Base-by-base conservation (phyloP, 2,888 invertebrate genomes). In the Alviniconcha strummeri region DNA sequence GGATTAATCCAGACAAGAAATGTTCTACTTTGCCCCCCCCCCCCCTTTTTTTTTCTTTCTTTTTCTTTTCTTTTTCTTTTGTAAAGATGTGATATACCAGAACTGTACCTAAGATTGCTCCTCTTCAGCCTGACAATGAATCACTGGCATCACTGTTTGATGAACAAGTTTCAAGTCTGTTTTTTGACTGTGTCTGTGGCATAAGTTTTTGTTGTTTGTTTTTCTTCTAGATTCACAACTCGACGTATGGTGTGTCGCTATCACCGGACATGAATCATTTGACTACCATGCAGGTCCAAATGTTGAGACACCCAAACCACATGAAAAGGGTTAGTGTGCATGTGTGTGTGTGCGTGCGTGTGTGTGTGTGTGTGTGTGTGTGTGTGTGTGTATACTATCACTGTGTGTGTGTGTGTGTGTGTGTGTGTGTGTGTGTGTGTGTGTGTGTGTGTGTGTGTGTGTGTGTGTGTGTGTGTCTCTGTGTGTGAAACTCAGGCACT, bases 251-350 rank as follows among this genome's bases (percentile, higher is more conserved):
- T 9, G 89, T 90, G 19, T 85, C 85, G n/a, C 81, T 88, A 0
- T 74, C 84, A 13, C 83, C 89, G n/a, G 88, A 90, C 52, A 86
- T 86, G 83, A 87, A 87, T 60, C 92, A 92, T 84, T 87, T 93
- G 13, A 89, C 91, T 36, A 87, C 89, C 15, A 79, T 92, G 81
- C 92, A 93, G 84, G 90, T 91, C 5, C 87, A 91, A 78, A 83
- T 92, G 77, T 86, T 92, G 71, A 88, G 90, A 83, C 88, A 92
- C 83, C 93, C 93, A 74, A 90, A 91, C 52, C 87, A 90, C 55
- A 87, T 92, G 60, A 72, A 57, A 57, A 81, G 69, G 81, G 81
- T 81, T 5, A 36, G 71, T 71, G n/a, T 60, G 13, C 13, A 13
- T 60, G 60, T 60, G 60, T 52, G 72, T 52, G 72, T 72, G 72